Base-by-base conservation (phyloP, 2,113 vertebrate genomes). In the Menidia beryllina region DNA sequence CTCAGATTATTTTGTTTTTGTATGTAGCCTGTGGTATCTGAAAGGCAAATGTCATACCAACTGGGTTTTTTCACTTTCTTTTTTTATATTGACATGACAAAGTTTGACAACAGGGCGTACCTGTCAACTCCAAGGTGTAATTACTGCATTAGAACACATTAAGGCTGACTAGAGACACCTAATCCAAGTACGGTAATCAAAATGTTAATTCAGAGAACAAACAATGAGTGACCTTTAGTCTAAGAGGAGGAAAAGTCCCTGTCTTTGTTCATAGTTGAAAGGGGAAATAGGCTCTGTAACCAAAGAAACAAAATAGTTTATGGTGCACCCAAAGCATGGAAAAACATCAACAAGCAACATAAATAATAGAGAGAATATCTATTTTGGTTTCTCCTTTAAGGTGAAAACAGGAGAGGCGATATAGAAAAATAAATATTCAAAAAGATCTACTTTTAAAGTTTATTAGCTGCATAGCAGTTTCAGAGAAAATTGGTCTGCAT, bases 391-490 rank as follows among this genome's bases (percentile, higher is more conserved):
- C 51, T 84, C 73, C 58, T 84, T 79, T 78, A 41, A 68, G 72
- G 68, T 70, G 47, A 82, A 82, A 81, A 85, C 61, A 52, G 48
- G 26, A 87, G 58, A 83, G 63, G 69, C 62, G 77, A 79, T 74
- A 84, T 82, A 90, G 77, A 91, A 86, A 88, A 88, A 88, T 82
- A 90, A 79, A 84, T 82, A 75, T 83, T 88, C 62, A 87, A 89
- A 90, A 85, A 81, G 59, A 75, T 85, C 79, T 87, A 88, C 69
- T 88, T 80, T 95, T 94, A 83, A 84, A 79, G 72, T 89, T 89
- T 93, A 94, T 93, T 92, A 91, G 87, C 91, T 94, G 90, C 88
- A 93, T 93, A 91, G 93, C 95, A 95, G 93, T 92, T 93, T 93
- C 90, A 94, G 93, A 94, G 78, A 84, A 95, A 76, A 89, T 82